Percentiles rank a stretch among this genome's conserved stretches.
Conservation (phyloP, 2,888 invertebrate species). For the Lycocerus yunnanus region DNA sequence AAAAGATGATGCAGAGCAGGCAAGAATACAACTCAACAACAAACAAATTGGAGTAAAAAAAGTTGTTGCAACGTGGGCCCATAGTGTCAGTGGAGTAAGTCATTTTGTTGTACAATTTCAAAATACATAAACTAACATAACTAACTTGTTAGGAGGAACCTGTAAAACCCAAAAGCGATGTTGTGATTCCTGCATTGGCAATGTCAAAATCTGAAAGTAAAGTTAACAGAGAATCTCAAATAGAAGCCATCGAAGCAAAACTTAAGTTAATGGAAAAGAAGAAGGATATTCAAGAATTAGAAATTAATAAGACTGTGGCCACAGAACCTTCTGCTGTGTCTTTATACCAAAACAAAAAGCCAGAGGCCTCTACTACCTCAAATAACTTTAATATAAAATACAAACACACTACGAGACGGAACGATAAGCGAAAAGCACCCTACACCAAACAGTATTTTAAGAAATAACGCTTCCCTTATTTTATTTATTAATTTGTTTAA, state of each 20-base stretch:
- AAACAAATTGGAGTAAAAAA: slow-evolving; percentile 73
- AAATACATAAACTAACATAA: slow-evolving; percentile 40
- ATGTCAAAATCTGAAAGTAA: slow-evolving; percentile 66
- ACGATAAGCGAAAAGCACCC: slow-evolving; percentile 41
- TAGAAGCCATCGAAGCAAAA: slow-evolving; percentile 88
- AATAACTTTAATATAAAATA: slow-evolving; percentile 29
- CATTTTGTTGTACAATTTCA: slow-evolving; percentile 17
- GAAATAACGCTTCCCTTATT: slow-evolving; percentile 2
- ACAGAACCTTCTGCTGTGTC: slow-evolving; percentile 70
- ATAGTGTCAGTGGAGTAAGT: slow-evolving; percentile 69
- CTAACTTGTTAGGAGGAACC: slow-evolving; percentile 72
- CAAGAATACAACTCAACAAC: slow-evolving; percentile 76
- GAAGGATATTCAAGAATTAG: slow-evolving; percentile 72
- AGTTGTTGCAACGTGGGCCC: slow-evolving; percentile 81
- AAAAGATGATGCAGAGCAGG: slow-evolving; percentile 70
- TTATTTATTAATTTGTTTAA: background rate
- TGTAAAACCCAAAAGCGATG: slow-evolving; percentile 74
- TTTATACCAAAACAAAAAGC: slow-evolving; percentile 67
- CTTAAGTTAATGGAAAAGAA: slow-evolving; percentile 73
- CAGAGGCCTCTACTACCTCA: slow-evolving; percentile 48
- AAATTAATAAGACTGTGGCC: slow-evolving; percentile 71
- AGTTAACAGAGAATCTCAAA: slow-evolving; percentile 77
- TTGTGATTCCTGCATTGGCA: slow-evolving; percentile 78
- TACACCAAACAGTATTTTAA: slow-evolving; percentile 29
- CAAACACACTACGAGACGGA: slow-evolving; percentile 31